phyloP scores from a whole-genome alignment of 2,113 vertebrate genomes.

The Thalassoma bifasciatum region DNA sequence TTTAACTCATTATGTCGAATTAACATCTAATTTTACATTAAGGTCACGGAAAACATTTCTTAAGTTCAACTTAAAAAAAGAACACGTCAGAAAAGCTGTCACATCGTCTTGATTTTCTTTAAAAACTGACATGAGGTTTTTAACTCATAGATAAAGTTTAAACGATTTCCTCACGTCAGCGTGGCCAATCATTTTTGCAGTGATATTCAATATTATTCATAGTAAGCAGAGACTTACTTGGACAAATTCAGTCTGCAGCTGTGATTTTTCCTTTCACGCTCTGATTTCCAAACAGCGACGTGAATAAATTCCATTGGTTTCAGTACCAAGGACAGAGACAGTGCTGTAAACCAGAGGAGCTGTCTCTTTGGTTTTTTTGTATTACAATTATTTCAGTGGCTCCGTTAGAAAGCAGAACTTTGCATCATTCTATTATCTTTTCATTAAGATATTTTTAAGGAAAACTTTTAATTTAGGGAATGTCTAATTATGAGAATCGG shows the following conservation, averaged over 20 bases:
- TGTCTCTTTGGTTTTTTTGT: neutral
- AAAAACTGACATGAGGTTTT: neutral
- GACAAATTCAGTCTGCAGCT: neutral
- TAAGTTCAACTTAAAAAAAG: too few species aligned
- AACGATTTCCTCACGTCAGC: fast-evolving
- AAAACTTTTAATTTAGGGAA: too few species aligned
- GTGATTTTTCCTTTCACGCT: neutral
- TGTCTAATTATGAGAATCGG: too few species aligned
- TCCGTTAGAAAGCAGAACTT: too few species aligned
- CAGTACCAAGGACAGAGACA: slow-evolving; percentile 84
- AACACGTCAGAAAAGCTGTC: neutral
- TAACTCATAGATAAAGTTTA: neutral
- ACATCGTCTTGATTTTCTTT: too few species aligned
- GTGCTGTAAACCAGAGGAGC: neutral
- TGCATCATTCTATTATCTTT: neutral
- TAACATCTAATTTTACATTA: neutral
- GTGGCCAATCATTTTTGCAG: neutral
- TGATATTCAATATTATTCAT: too few species aligned
- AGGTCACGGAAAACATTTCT: too few species aligned
- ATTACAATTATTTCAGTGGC: neutral
- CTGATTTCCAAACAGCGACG: neutral
- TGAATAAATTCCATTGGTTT: slow-evolving; percentile 53
- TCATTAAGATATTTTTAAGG: neutral
- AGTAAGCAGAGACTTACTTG: neutral
- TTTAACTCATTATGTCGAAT: too few species aligned